Base-by-base conservation (phyloP, 1,140 invertebrate species). In the Arctopsyche grandis region DNA sequence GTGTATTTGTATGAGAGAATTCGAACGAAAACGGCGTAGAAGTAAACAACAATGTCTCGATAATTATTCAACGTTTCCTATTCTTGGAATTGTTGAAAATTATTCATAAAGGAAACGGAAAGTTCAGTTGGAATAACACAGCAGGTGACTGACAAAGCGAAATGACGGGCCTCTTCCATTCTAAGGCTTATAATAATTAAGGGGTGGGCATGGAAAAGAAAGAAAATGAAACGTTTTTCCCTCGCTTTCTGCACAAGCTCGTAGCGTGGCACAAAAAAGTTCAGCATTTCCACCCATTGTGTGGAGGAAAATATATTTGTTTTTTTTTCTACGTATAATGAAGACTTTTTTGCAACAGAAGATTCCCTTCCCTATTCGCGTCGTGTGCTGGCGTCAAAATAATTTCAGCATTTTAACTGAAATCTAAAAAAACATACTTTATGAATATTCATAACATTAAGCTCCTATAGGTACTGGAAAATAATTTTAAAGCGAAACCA, bases 81-180 rank as follows among this genome's bases (percentile, higher is more conserved):
- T 79, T 56, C 73, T 60, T 19, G 73, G 78, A 74, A 75, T 79
- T 75, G 74, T 75, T 58, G 24, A 38, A 79, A 75, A 75, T 75
- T 79, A 79, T 79, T 79, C 78, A 79, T 76, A 69, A 75, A 75
- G 74, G 78, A 79, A 79, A 76, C 78, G 66, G 66, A 79, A 79
- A 79, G 78, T 79, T 79, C 78, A 79, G 71, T 76, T 75, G 22
- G 78, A 79, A 79, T 79, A 79, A 79, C 78, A 79, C 73, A 75
- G 71, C 73, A 69, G 78, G 78, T 79, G 78, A 79, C 78, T 75
- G 71, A 66, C 73, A 69, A 60, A 73, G 77, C 66, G 77, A 70
- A 71, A 71, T 44, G 77, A 63, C 44, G 38, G 29, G 12, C 77
- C 38, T 69, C 69, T 63, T 63, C 69, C 58, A 76, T 76, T 76